phyloP scores from a whole-genome alignment of 2,797 vertebrate species.

The Danionella dracula region DNA sequence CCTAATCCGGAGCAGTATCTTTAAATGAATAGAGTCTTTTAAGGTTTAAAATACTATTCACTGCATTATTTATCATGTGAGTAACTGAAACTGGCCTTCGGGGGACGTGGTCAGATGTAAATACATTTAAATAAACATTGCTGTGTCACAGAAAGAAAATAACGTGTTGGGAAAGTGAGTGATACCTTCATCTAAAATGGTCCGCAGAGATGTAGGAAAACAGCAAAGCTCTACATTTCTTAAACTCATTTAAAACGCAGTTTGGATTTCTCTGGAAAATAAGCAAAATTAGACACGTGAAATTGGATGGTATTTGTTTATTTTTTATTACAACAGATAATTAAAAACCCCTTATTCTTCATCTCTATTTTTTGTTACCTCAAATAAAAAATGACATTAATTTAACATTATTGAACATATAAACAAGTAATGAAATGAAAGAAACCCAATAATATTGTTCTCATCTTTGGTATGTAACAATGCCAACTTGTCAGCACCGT shows the following conservation, averaged over 20 bases:
- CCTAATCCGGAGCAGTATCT: not conserved
- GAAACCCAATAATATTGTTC: too few relatives aligned
- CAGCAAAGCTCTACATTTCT: not conserved
- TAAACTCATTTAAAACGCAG: not conserved
- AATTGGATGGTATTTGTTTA: too few relatives aligned
- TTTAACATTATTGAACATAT: too few relatives aligned
- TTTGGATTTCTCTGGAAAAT: not conserved
- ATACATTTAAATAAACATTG: not conserved
- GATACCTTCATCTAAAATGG: not conserved
- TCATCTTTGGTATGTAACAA: too few relatives aligned
- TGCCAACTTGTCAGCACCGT: too few relatives aligned
- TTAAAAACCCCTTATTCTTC: too few relatives aligned
- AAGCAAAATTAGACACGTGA: not conserved
- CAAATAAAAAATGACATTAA: too few relatives aligned
- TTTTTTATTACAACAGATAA: too few relatives aligned
- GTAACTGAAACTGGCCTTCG: not conserved
- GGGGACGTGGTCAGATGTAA: not conserved
- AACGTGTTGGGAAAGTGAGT: not conserved
- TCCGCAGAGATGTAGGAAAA: not conserved
- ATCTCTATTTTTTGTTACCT: too few relatives aligned
- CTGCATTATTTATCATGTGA: constrained; percentile 12
- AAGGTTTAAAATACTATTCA: not conserved
- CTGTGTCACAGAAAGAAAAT: not conserved
- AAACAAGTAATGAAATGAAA: too few relatives aligned
- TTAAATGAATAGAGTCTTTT: not conserved